Base-by-base conservation (phyloP, 2,797 vertebrate species). In the Vireo griseus region DNA sequence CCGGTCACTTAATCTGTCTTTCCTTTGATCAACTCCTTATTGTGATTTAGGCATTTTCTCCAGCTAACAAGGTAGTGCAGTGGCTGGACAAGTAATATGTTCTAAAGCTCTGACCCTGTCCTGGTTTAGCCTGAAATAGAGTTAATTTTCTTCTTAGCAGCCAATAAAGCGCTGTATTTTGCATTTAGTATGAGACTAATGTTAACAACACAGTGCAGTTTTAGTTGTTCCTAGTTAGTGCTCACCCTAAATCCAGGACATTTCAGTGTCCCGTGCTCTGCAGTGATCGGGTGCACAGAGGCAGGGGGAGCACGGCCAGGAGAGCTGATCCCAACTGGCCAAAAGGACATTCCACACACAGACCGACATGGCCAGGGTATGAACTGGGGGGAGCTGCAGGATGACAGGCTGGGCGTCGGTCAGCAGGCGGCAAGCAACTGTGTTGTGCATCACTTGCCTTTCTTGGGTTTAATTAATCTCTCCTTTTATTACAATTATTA, bases 301-400 rank as follows among this genome's bases (percentile, higher is more conserved):
- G 13, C 62, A 33, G 29, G 24, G 22, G 29, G 4, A 76, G 24
- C 22, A 39, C 0, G 19, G 63, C 63, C 63, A 76, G 72, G 29
- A 68, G 54, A 61, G 9, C 33, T 61, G 72, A 40, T 16, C 39
- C 0, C 0, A 4, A 6, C 24, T 68, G 28, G 45, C 33, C 39
- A 52, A 13, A 39, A 39, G 39, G 12, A 33, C 20, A 16, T 33
- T 16, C 45, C 45, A 20, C 0, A 4, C 9, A 29, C 24, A 40
- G 47, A 29, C 7, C 0, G 0, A 7, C 24, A 10, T 7, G 39
- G 24, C 15, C 54, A 39, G 39, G 28, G 2, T 11, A 2, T 7
- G 47, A 45, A 1, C 22, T 6, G n/a, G 21, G 17, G 22, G 26
- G 19, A 54, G 29, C 24, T 68, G 63, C 29, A 29, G 40, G 16